Conservation (phyloP, 2,113 vertebrate species). For the Ammodytes marinus region DNA sequence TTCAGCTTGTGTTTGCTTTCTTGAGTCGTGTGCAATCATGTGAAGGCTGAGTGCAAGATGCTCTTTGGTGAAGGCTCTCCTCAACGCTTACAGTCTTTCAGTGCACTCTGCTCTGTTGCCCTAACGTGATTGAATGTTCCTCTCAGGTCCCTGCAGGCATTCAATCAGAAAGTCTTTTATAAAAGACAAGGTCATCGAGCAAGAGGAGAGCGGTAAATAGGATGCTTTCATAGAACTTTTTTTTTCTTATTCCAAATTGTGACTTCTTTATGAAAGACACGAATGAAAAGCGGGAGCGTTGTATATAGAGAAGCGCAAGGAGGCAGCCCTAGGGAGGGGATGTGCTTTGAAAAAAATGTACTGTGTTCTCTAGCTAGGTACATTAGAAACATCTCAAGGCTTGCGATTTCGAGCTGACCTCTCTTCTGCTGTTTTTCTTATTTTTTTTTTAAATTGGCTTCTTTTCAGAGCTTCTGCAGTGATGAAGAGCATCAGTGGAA, state of each 20-base stretch:
- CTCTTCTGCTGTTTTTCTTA: conserved; percentile 13
- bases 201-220: conserved; percentile 68
- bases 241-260: conserved; percentile 54
- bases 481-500: neutral
- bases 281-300: conserved; percentile 65
- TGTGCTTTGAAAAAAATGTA: conserved; percentile 61
- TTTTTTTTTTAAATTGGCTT: conserved; percentile 19
- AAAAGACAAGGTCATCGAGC: conserved; percentile 69
- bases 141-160: conserved; percentile 75
- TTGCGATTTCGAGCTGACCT: conserved; percentile 56
- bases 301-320: conserved; percentile 57
- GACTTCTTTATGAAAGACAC: conserved; percentile 62
- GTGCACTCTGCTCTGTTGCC: conserved; percentile 75
- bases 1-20: conserved; percentile 57
- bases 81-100: conserved; percentile 60
- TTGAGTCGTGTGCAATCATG: conserved; percentile 65
- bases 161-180: conserved; percentile 72
- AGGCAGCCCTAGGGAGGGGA: conserved; percentile 63
- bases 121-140: conserved; percentile 75
- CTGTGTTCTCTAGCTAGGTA: conserved; percentile 50
- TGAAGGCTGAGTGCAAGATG: conserved; percentile 74
- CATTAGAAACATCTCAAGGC: conserved; percentile 76
- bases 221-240: conserved; percentile 74
- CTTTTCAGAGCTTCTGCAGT: conserved; percentile 28
- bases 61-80: conserved; percentile 70